Percentiles rank a stretch among this genome's conserved stretches.
Evolutionary conservation across 2,888 invertebrate genomes (phyloP).

Genomic region (Halocaridina rubra): DNA sequence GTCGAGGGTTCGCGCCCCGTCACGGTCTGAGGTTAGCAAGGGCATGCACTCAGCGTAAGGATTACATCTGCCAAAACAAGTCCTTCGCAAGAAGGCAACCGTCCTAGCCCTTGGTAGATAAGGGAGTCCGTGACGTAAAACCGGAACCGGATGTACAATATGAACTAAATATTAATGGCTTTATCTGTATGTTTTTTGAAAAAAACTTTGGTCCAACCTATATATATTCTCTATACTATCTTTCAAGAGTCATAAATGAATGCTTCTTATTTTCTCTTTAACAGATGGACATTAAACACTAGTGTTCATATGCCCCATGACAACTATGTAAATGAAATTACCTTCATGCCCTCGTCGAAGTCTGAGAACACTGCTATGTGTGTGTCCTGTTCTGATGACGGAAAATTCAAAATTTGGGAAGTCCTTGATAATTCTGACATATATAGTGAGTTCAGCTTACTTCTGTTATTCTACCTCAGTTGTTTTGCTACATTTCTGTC

Average conservation of each 20-base stretch:
- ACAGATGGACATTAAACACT: slow-evolving; percentile 56
- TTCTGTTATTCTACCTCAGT: neutral
- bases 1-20: no score
- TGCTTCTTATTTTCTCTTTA: neutral
- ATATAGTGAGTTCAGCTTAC: slow-evolving; percentile 45
- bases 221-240: neutral
- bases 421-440: slow-evolving; percentile 21
- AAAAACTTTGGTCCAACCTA: neutral
- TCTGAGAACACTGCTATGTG: neutral
- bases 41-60: no score
- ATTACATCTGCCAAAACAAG: no score
- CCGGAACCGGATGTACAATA: neutral
- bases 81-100: no score
- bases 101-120: no score
- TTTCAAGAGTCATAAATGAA: neutral
- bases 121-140: no score
- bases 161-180: neutral
- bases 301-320: slow-evolving; percentile 42
- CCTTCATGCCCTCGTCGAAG: slow-evolving; percentile 10
- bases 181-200: neutral
- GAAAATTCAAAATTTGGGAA: slow-evolving; percentile 55
- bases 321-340: slow-evolving; percentile 28
- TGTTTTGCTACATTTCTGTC: neutral
- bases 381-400: slow-evolving; percentile 40
- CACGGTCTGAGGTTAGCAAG: no score